Conservation (phyloP, 2,888 invertebrate species). For the Ectobius pallidus region DNA sequence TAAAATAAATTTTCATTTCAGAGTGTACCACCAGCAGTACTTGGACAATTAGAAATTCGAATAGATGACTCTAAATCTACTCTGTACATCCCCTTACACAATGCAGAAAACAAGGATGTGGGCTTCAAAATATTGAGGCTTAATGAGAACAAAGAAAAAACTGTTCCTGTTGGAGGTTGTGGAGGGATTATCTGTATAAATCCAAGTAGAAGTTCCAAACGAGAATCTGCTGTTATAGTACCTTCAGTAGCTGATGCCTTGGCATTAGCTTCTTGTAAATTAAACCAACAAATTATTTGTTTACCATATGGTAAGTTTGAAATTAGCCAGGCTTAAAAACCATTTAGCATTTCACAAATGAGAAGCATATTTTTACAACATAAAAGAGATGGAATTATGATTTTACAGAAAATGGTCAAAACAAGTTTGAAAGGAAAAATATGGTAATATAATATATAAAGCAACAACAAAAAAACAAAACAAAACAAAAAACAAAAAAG, state of each 20-base stretch:
- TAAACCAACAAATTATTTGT: conserved; percentile 68
- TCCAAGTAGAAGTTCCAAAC: conserved; percentile 58
- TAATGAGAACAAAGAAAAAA: conserved; percentile 48
- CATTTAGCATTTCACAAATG: too few species aligned
- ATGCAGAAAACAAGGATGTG: conserved; percentile 64
- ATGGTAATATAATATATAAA: not conserved
- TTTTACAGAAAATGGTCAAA: too few species aligned
- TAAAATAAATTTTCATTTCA: conserved; percentile 50
- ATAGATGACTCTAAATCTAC: conserved; percentile 59
- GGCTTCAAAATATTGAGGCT: conserved; percentile 66
- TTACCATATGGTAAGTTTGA: conserved; percentile 67
- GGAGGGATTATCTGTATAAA: conserved; percentile 59
- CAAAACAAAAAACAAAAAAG: too few species aligned
- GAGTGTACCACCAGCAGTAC: conserved; percentile 53
- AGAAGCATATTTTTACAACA: too few species aligned
- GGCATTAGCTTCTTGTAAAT: conserved; percentile 56
- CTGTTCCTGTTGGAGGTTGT: conserved; percentile 53
- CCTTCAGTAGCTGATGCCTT: conserved; percentile 64
- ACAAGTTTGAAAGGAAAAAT: too few species aligned
- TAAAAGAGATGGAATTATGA: too few species aligned
- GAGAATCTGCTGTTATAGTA: conserved; percentile 61
- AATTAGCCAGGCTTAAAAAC: too few species aligned
- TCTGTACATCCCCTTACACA: conserved; percentile 72
- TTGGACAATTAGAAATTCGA: conserved; percentile 63
- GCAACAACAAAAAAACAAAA: too few species aligned